These are phyloP conservation scores for Sciurus vulgaris DNA, from an alignment of 2,797 vertebrate species.

Conservation along the genomic window DNA sequence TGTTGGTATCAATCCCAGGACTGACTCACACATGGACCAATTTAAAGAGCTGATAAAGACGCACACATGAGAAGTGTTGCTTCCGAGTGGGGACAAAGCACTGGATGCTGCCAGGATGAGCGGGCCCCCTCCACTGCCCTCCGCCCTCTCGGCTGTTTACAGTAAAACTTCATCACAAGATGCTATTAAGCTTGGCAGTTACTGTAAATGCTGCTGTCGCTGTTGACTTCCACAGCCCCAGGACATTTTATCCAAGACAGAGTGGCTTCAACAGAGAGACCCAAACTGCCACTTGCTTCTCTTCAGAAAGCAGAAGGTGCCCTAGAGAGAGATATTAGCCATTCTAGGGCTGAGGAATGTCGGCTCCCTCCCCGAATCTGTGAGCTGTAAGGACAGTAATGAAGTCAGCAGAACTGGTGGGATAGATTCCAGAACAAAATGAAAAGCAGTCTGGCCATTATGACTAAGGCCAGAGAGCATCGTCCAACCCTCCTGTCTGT, in stretches of 20 bases:
- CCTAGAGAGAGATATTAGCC: conserved; percentile 71
- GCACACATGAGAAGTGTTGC: conserved; percentile 6
- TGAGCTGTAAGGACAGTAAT: not conserved
- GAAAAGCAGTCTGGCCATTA: conserved; percentile 65
- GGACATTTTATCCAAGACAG: conserved; percentile 77
- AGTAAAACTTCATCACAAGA: conserved; percentile 82
- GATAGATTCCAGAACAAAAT: conserved; percentile 69
- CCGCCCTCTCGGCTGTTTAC: conserved; percentile 68
- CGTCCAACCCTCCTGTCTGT: conserved; percentile 26
- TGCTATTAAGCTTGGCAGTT: conserved; percentile 84
- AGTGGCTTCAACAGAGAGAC: conserved; percentile 75
- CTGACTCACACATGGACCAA: not conserved
- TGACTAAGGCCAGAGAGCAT: conserved; percentile 50
- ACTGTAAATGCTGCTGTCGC: conserved; percentile 77
- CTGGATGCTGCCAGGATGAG: conserved; percentile 25
- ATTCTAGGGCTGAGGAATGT: not conserved
- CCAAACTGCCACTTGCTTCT: conserved; percentile 74
- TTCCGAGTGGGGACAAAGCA: conserved; percentile 68
- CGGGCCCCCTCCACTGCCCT: not conserved
- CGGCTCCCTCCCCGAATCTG: not conserved
- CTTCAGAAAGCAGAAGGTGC: conserved; percentile 73
- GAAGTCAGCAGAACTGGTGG: conserved; percentile 68
- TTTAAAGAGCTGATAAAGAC: conserved; percentile 44
- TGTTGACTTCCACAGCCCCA: conserved; percentile 71
- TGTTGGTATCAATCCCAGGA: conserved; percentile 71